Evolutionary conservation across 2,888 invertebrate genomes (phyloP).

Genomic region (Aproaerema taeniolella): DNA sequence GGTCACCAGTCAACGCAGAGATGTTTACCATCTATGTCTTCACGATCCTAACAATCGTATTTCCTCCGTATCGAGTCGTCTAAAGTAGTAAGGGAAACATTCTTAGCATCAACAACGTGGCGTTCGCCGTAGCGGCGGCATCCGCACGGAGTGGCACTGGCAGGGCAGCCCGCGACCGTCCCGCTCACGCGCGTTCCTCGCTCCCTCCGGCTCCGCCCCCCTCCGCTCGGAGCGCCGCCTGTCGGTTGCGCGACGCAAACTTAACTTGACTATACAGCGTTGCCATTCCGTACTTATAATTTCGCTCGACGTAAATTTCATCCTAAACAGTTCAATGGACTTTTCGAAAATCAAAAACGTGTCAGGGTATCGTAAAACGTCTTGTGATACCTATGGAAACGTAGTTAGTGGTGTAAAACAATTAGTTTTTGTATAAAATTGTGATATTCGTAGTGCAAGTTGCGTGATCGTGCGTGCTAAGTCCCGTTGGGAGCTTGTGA

Average conservation of each 20-base stretch:
- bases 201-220: slow-evolving; percentile 64
- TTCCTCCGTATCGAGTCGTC: slow-evolving; percentile 53
- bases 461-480: slow-evolving; percentile 66
- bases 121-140: slow-evolving; percentile 18
- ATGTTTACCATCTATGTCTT: slow-evolving; percentile 55
- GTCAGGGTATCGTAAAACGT: slow-evolving; percentile 56
- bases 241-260: slow-evolving; percentile 60
- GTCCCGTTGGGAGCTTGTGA: slow-evolving; percentile 57
- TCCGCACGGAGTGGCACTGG: slow-evolving; percentile 18
- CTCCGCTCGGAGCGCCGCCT: slow-evolving; percentile 56
- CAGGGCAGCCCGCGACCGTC: slow-evolving; percentile 36
- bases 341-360: slow-evolving; percentile 68
- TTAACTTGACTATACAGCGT: slow-evolving; percentile 68
- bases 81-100: slow-evolving; percentile 52
- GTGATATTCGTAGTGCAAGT: slow-evolving; percentile 62
- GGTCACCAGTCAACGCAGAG: slow-evolving; percentile 59
- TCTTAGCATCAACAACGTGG: slow-evolving; percentile 28
- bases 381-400: slow-evolving; percentile 54
- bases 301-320: slow-evolving; percentile 77
- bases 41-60: slow-evolving; percentile 61
- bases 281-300: slow-evolving; percentile 77
- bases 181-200: slow-evolving; percentile 53
- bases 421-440: slow-evolving; percentile 52
- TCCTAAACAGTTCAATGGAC: slow-evolving; percentile 77
- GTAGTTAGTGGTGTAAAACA: slow-evolving; percentile 60